Evolutionary conservation across 2,888 invertebrate species (phyloP).

Genomic region (Cosmia pyralina): DNA sequence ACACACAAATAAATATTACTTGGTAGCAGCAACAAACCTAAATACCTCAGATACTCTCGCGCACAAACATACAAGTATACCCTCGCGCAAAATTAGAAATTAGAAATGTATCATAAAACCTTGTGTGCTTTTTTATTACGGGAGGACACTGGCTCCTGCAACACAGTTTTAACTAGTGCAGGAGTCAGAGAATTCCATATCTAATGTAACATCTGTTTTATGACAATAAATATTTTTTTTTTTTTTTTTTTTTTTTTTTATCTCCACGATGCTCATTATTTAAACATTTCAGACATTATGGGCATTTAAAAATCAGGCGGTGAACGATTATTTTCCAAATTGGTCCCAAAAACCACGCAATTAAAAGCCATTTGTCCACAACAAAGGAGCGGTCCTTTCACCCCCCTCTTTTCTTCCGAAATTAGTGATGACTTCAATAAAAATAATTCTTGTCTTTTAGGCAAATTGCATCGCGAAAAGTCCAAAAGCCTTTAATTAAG

Average conservation of each 20-base stretch:
- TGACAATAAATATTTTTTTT: too few relatives aligned
- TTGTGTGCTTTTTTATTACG: too few relatives aligned
- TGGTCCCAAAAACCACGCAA: conserved; percentile 84
- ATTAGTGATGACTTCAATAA: conserved; percentile 91
- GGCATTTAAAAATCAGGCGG: conserved; percentile 69
- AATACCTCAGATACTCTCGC: too few relatives aligned
- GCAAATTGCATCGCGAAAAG: conserved; percentile 90
- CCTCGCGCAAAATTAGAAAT: too few relatives aligned
- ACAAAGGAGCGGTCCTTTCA: conserved; percentile 80
- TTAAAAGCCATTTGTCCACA: conserved; percentile 88
- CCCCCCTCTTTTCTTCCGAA: conserved; percentile 82
- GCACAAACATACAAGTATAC: too few relatives aligned
- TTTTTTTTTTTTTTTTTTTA: too few relatives aligned
- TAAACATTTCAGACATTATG: conserved; percentile 24
- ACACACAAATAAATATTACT: neutral
- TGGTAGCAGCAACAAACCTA: too few relatives aligned
- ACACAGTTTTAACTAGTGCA: too few relatives aligned
- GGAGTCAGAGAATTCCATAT: too few relatives aligned
- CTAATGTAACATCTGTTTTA: too few relatives aligned
- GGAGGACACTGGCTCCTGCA: too few relatives aligned
- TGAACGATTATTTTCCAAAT: conserved; percentile 78
- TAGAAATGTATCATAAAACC: too few relatives aligned
- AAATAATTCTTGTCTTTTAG: conserved; percentile 91
- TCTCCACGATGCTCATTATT: conserved; percentile 27
- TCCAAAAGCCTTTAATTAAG: conserved; percentile 90